Evolutionary conservation across 2,113 vertebrate species (phyloP), one percentile per base, ranked within the genome.

Genomic region (Thryonomys swinderianus): DNA sequence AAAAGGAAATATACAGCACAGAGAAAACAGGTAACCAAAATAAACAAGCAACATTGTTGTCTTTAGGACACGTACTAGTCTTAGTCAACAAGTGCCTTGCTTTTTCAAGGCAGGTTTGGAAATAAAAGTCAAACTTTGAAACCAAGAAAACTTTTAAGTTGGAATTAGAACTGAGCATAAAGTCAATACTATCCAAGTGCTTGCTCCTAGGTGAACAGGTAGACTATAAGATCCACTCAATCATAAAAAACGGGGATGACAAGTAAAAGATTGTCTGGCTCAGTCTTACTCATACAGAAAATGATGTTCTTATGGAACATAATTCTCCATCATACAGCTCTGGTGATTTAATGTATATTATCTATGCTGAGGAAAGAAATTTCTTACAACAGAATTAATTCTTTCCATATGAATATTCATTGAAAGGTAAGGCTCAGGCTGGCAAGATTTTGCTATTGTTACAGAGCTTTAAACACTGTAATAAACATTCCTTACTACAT

Each of bases 141-240:
- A 67, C 21, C 11, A 91, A 82, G n/a, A 96, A 94, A 74, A 18
- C 2, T 67, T 96, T 91, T 42, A 48, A 40, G 21, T 69, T 88
- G 17, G 23, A 88, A 91, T 82, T 74, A 27, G 12, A 86, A 66
- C 8, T 18, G 30, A 4, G 14, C 5, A 32, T 85, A 81, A 57
- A 62, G 48, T 78, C 40, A 91, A 55, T 93, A 86, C 55, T 5
- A 34, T 91, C 20, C 73, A 87, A 81, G 18, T 2, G 16, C 14
- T 93, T 20, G 53, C 66, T 13, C n/a, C 42, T 16, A 66, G 34
- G 32, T 53, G 17, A 90, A 45, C 34, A n/a, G 13, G 37, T 66
- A 9, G 13, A 45, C 30, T 61, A 10, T 88, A 64, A 83, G 57
- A 91, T 30, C 27, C 1, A 61, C 4, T 78, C 20, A 64, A 1